phyloP scores from a whole-genome alignment of 1,140 invertebrate species.

The Andricus grossulariae region DNA sequence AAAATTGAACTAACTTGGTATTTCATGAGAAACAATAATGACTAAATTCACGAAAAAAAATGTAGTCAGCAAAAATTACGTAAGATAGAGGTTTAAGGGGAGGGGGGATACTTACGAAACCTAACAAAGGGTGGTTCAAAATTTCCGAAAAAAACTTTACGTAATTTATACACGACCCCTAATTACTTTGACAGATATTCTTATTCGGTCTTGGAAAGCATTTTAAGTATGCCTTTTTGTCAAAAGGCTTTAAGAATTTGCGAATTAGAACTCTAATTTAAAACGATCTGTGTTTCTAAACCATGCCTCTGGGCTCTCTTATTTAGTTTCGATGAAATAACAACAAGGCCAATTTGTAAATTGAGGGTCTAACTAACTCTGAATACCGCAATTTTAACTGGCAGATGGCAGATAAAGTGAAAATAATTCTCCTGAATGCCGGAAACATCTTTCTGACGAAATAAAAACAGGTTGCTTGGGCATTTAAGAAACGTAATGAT shows the following conservation, averaged over 20 bases:
- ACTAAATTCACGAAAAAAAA: too few relatives aligned
- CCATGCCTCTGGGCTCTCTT: not conserved
- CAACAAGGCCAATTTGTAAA: conserved; percentile 19
- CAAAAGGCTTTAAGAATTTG: not conserved
- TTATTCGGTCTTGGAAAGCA: too few relatives aligned
- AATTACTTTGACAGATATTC: too few relatives aligned
- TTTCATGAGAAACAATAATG: too few relatives aligned
- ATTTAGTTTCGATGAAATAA: conserved; percentile 16
- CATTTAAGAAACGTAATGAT: conserved; percentile 2
- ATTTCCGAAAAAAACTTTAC: too few relatives aligned
- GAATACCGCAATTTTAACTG: conserved; percentile 22
- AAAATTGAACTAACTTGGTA: too few relatives aligned
- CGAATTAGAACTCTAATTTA: not conserved
- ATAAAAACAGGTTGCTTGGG: not conserved
- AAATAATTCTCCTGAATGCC: conserved; percentile 21
- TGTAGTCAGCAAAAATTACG: too few relatives aligned
- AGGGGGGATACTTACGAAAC: too few relatives aligned
- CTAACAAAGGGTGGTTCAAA: too few relatives aligned
- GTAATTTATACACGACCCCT: too few relatives aligned
- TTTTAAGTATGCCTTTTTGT: too few relatives aligned
- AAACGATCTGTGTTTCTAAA: not conserved
- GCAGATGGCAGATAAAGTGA: conserved; percentile 18
- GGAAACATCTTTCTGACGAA: conserved; percentile 10
- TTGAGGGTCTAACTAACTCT: not conserved
- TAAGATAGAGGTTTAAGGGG: too few relatives aligned